Evolutionary conservation across 2,113 vertebrate genomes (phyloP), one percentile per base, ranked within the genome.

Genomic region (Strix aluco): DNA sequence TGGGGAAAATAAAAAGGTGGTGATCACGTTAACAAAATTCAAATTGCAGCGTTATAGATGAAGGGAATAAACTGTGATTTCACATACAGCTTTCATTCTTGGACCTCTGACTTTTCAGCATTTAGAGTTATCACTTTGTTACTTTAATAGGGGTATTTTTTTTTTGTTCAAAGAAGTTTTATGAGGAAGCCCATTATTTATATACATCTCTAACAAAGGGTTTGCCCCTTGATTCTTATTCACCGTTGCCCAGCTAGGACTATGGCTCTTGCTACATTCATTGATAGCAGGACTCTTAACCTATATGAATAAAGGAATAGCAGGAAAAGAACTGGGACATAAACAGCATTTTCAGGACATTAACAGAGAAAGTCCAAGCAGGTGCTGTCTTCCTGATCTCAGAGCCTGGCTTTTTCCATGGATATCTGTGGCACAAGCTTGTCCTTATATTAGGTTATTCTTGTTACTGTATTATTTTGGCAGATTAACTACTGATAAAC

Each of bases 281-380:
- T 29, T 74, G 62, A 11, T 36, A 77, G 21, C 18, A 74, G 58
- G 40, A 40, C 36, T 65, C 18, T 42, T 80, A 61, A 44, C 3
- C 7, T 23, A 1, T 16, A 4, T 18, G 14, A 49, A 29, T 72
- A 30, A 72, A 78, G 10, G 86, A 94, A n/a, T n/a, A 8, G 2
- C 29, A 69, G 26, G 36, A 83, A 34, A 57, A 15, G 23, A 65
- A 21, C 4, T 8, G 4, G 11, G 29, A 14, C 9, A 19, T 30
- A 19, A 2, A 5, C 2, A 27, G 18, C 3, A 1, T 63, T 67
- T 11, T 63, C 36, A 55, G 40, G 26, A 46, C 1, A 1, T 49
- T 57, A 19, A 26, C 12, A 32, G 46, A 59, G 21, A 36, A 75
- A 92, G 10, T 40, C 40, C 44, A 61, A 47, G 32, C 11, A 82